These are phyloP conservation scores for Pantherophis alleghaniensis DNA, from an alignment of 2,797 vertebrate species.

Conservation along the genomic window DNA sequence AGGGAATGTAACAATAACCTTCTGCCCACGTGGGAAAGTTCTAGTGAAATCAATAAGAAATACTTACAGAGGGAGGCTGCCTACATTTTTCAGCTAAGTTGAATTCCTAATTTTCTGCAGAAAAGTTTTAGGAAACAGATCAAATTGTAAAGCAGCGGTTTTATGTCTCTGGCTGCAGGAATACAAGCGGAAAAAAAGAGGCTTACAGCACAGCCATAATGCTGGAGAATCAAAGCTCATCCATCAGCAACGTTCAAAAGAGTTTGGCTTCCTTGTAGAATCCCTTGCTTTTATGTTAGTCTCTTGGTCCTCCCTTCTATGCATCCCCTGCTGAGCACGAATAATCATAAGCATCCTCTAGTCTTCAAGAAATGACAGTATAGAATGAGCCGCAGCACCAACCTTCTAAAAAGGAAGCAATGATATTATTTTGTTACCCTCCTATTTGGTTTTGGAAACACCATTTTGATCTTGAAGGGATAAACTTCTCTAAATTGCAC, in stretches of 20 bases:
- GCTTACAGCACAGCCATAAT: conserved; percentile 35
- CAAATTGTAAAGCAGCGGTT: conserved; percentile 2
- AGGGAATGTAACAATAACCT: neutral
- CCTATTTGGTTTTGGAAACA: neutral
- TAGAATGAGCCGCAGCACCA: neutral
- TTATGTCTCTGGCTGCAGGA: conserved; percentile 27
- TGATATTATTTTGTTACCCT: conserved; percentile 1
- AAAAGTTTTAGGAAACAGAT: conserved; percentile 34
- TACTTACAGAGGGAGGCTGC: neutral
- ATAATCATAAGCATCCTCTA: conserved; percentile 42
- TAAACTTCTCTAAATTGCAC: neutral
- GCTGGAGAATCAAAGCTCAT: conserved; percentile 44
- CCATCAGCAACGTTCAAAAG: conserved; percentile 43
- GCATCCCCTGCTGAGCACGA: conserved; percentile 45
- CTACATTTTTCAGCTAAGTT: conserved; percentile 33
- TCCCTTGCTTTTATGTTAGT: conserved; percentile 19
- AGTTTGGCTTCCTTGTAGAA: conserved; percentile 32
- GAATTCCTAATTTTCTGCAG: conserved; percentile 33
- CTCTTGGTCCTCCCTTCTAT: conserved; percentile 42
- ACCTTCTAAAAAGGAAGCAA: neutral
- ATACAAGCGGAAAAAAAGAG: neutral
- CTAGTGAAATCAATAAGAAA: neutral
- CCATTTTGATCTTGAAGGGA: neutral
- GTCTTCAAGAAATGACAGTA: conserved; percentile 3
- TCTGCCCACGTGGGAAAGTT: neutral